Percentiles rank a stretch among this genome's conserved stretches.
These are phyloP conservation scores for Gorsachius goisagi DNA, from an alignment of 2,113 vertebrate species.

Conservation along the genomic window DNA sequence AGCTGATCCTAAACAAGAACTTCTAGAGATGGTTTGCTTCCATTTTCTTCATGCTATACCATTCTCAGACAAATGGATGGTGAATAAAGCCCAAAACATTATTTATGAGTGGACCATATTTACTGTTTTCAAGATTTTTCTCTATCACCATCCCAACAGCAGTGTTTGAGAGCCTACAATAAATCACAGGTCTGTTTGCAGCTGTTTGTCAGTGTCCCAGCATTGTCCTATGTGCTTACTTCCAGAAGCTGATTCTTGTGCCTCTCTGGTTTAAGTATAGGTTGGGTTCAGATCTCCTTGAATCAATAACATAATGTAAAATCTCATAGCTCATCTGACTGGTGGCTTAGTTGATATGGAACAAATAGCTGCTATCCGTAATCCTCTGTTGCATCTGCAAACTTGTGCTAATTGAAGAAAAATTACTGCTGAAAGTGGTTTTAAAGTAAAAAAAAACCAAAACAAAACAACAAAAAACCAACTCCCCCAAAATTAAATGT, in stretches of 20 bases:
- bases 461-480: too few species aligned
- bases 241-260: background rate
- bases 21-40: background rate
- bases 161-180: background rate
- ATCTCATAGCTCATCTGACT: background rate
- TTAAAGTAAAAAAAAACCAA: background rate
- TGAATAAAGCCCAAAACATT: background rate
- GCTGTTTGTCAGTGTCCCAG: background rate
- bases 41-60: background rate
- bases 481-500: too few species aligned
- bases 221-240: background rate
- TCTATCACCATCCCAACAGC: background rate
- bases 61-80: background rate
- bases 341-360: background rate
- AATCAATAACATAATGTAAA: background rate
- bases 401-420: background rate
- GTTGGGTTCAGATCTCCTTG: background rate
- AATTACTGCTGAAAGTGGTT: background rate
- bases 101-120: background rate
- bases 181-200: background rate
- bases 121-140: background rate
- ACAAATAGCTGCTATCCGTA: background rate
- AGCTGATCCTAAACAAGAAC: background rate
- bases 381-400: background rate
- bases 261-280: background rate